Evolutionary conservation across 1,140 invertebrate genomes (phyloP).

Genomic region (Solen grandis): DNA sequence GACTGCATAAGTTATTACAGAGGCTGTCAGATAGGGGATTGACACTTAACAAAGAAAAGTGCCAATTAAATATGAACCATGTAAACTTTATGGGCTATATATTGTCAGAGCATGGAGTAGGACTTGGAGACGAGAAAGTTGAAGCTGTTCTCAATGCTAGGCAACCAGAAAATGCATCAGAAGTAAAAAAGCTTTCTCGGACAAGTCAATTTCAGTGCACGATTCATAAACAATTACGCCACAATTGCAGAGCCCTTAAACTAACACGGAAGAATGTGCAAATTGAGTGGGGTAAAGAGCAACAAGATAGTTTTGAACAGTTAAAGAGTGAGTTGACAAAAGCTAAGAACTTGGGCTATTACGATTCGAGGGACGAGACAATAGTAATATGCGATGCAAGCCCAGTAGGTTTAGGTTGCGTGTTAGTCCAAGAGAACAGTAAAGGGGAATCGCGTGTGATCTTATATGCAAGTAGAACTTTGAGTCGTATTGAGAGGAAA

Average conservation of each 20-base stretch:
- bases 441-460: constrained; percentile 11
- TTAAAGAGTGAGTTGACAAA: background rate
- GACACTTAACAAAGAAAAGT: background rate
- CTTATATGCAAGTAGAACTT: constrained; percentile 6
- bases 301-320: background rate
- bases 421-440: constrained; percentile 61
- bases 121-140: no score
- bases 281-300: background rate
- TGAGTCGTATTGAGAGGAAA: constrained; percentile 51
- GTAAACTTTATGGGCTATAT: no score
- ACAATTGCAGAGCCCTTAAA: background rate
- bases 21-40: no score
- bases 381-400: constrained; percentile 58
- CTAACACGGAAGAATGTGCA: background rate
- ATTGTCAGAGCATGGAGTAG: no score
- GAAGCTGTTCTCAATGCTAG: no score
- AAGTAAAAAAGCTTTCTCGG: background rate
- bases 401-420: no score
- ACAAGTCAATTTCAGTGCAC: background rate
- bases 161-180: no score
- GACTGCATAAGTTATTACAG: background rate
- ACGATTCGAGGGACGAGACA: no score
- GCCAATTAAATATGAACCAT: constrained; percentile 11
- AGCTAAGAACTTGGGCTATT: no score
- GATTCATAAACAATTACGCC: background rate